Percentiles rank a stretch among this genome's conserved stretches.
These are phyloP conservation scores for Paraescarpia echinospica DNA, from an alignment of 1,140 invertebrate species.

Conservation along the genomic window DNA sequence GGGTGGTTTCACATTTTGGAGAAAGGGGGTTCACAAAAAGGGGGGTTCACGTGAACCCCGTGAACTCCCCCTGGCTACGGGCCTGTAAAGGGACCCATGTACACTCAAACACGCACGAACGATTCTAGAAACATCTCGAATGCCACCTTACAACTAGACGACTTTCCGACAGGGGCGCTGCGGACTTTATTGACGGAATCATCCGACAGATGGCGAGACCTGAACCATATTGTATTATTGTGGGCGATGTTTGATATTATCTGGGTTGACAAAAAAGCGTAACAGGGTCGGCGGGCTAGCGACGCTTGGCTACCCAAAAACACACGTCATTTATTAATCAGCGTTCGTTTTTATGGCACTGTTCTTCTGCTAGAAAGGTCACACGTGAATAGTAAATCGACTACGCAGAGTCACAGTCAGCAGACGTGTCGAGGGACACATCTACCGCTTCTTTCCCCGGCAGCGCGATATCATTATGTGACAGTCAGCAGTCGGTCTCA, in stretches of 20 bases:
- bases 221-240: neutral
- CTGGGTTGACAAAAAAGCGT: neutral
- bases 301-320: neutral
- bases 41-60: too few relatives aligned
- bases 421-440: neutral
- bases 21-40: too few relatives aligned
- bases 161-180: neutral
- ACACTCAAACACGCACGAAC: too few relatives aligned
- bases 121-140: too few relatives aligned
- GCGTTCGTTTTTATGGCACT: neutral
- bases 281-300: neutral
- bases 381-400: neutral
- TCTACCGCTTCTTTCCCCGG: neutral
- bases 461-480: neutral
- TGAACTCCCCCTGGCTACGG: too few relatives aligned
- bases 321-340: neutral
- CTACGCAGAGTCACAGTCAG: neutral
- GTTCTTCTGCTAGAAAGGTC: neutral
- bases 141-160: neutral
- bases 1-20: too few relatives aligned
- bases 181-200: neutral
- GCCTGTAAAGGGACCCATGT: too few relatives aligned
- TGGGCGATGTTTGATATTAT: neutral
- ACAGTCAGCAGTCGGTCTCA: neutral
- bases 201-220: neutral